Base-by-base conservation (phyloP, 2,888 invertebrate species). In the Brassicogethes aeneus region DNA sequence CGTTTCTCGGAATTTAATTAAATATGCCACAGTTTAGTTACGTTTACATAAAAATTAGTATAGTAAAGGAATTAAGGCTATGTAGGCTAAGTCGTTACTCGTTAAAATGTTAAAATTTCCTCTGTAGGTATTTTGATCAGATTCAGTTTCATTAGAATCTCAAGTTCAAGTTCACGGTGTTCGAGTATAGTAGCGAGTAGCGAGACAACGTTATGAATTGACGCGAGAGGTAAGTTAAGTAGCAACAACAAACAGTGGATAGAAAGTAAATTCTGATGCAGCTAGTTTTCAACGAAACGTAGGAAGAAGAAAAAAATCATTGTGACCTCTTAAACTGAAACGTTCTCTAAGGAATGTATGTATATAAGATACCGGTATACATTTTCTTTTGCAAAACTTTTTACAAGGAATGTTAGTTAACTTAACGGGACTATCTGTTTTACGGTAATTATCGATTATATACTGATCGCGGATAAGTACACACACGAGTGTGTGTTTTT, bases 141-240 rank as follows among this genome's bases (percentile, higher is more conserved):
- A 64, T 64, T 65, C 62, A 62, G 55, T 65, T 65, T 65, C 64
- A 60, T 64, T 64, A 62, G 62, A 63, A 61, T 58, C 57, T 55
- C 64, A 65, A 66, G 67, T 67, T 67, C 67, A 67, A 66, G 66
- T 66, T 66, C 67, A 66, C 59, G 65, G 63, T 53, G 55, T 60
- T 62, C 65, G 59, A 61, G 61, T 62, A 57, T 47, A 23, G 23
- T 23, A 23, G 10, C 47, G 48, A 52, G 55, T 57, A 57, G 54
- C 51, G 50, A 51, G 50, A 50, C 49, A 55, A 54, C 57, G 45
- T 59, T 60, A 64, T 65, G 64, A 65, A 65, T 64, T 63, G 61
- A 61, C 51, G 41, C 39, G 32, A 23, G 23, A 23, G 23, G 5
- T 10, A 23, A 32, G 12, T 7, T 32, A 32, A 13, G 32, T 3